Conservation (phyloP, 2,797 vertebrate species). For the Lepidocolaptes lacrymiger region DNA sequence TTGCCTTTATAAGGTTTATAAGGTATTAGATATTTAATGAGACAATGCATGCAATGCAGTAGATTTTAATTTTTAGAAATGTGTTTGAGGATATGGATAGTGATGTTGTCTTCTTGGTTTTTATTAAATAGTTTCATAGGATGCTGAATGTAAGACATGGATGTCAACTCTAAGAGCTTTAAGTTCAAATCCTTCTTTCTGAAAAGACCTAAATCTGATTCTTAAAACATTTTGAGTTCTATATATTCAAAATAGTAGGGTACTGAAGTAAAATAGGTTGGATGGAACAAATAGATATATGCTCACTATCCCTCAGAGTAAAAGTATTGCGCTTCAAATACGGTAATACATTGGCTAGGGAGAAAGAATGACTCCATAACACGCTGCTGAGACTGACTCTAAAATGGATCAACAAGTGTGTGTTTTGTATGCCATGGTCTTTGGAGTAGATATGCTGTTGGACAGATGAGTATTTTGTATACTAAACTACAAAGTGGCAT, state of each 20-base stretch:
- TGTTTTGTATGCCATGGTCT: background rate
- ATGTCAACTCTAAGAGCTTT: background rate
- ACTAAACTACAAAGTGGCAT: background rate
- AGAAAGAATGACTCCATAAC: background rate
- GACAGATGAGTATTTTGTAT: background rate
- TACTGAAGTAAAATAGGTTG: background rate
- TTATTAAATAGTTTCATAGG: background rate
- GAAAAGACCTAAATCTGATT: background rate
- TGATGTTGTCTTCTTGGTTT: background rate
- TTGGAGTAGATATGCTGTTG: background rate
- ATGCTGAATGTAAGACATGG: background rate
- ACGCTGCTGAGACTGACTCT: background rate
- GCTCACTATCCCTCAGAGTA: background rate
- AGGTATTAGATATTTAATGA: background rate
- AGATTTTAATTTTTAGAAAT: background rate
- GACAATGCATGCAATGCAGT: background rate
- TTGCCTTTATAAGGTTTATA: background rate
- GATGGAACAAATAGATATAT: background rate
- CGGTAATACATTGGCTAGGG: background rate
- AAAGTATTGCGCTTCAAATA: background rate
- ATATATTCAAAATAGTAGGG: background rate
- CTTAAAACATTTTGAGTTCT: background rate
- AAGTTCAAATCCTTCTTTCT: background rate
- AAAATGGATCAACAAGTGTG: background rate
- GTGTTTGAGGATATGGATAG: background rate